Evolutionary conservation across 1,140 invertebrate species (phyloP).

Genomic region (Pristionchus pacificus): DNA sequence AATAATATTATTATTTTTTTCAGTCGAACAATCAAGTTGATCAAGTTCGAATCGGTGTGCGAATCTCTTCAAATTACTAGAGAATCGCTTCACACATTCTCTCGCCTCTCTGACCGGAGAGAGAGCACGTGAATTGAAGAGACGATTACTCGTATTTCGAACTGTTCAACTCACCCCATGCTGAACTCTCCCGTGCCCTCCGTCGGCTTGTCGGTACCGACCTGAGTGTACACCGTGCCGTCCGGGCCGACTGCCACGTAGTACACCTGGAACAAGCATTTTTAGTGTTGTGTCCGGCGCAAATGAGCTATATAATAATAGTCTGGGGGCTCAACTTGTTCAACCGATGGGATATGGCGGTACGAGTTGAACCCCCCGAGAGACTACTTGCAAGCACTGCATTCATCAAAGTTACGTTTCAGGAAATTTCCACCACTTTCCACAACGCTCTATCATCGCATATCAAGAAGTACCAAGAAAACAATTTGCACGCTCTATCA

Average conservation of each 20-base stretch:
- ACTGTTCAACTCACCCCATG: constrained; percentile 32
- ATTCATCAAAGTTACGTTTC: constrained; percentile 18
- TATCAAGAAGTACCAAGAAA: not conserved
- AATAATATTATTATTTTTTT: not conserved
- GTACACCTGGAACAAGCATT: constrained; percentile 21
- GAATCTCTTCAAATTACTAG: no score
- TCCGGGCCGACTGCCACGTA: constrained; percentile 16
- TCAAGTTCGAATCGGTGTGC: not conserved
- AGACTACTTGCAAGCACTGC: not conserved
- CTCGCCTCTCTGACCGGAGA: no score
- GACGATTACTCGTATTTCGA: no score
- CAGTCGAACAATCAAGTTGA: not conserved
- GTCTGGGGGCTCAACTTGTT: not conserved
- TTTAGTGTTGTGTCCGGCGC: not conserved
- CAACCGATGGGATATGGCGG: no score
- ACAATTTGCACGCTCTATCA: no score
- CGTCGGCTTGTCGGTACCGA: constrained; percentile 30
- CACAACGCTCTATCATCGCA: not conserved
- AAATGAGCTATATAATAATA: not conserved
- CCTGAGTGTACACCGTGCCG: constrained; percentile 12
- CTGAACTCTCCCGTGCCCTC: constrained; percentile 38
- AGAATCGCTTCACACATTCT: no score
- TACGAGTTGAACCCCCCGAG: not conserved
- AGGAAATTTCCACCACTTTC: not conserved
- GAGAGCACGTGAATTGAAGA: no score